These are phyloP conservation scores for Polypterus bichir DNA, from an alignment of 2,113 vertebrate species.

Conservation along the genomic window DNA sequence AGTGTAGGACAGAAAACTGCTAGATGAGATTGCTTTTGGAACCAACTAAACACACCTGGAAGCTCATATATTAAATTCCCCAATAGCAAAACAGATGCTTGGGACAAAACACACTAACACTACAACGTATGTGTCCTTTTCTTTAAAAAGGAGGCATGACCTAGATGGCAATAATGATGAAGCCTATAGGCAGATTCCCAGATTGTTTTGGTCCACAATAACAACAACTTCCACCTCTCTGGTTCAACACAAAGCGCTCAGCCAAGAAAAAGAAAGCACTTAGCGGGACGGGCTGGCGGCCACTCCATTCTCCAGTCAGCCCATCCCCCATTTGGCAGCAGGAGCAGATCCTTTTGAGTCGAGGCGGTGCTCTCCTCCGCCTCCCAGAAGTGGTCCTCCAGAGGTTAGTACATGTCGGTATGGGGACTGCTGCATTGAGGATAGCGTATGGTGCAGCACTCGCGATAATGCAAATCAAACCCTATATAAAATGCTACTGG, in stretches of 20 bases:
- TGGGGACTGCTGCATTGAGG: background rate
- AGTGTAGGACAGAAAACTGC: too few relatives aligned
- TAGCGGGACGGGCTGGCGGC: conserved; percentile 10
- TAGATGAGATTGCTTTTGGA: too few relatives aligned
- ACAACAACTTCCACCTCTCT: conserved; percentile 51
- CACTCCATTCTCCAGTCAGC: conserved; percentile 31
- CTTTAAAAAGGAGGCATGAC: too few relatives aligned
- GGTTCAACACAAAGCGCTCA: background rate
- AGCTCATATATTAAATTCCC: too few relatives aligned
- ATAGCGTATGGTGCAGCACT: background rate
- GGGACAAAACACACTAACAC: too few relatives aligned
- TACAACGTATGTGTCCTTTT: too few relatives aligned
- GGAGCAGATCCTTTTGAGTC: background rate
- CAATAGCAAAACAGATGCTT: too few relatives aligned
- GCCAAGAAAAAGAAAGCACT: background rate
- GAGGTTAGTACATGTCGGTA: background rate
- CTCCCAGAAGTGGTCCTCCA: background rate
- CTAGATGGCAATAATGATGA: conserved; percentile 6
- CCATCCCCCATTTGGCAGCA: conserved; percentile 18
- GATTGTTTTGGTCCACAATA: conserved; percentile 45
- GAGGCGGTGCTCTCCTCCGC: background rate
- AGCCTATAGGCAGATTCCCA: conserved; percentile 37
- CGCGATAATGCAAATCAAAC: background rate
- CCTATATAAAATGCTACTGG: conserved; percentile 19
- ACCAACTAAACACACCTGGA: too few relatives aligned